Evolutionary conservation across 2,888 invertebrate genomes (phyloP), one percentile per base, ranked within the genome.

Genomic region (Netelia melanura): DNA sequence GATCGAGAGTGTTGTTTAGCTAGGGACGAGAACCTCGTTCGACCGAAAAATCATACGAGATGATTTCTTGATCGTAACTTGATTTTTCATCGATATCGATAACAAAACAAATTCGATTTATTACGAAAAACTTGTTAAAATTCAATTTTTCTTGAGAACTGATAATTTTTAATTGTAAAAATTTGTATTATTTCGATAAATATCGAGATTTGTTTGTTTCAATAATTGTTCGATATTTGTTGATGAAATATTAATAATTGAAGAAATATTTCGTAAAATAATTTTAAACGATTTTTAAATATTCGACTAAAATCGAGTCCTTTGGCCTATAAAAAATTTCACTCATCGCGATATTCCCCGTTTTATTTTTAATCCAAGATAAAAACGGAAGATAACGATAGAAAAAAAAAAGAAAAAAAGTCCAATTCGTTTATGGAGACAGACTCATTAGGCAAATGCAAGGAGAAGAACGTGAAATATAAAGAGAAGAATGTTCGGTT

Each of bases 381-480:
- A 25, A 25, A n/a, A 62, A 21, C 6, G 5, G 23, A 30, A 21
- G 2, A 61, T 6, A 14, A 9, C 30, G 30, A 30, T 30, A 61
- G 2, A 3, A 14, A 9, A 23, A 23, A 71, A 43, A 43, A 58
- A 61, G n/a, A 23, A 54, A 21, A 11, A 8, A 38, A 30, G 11
- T 3, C 11, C 75, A 70, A 79, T 83, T 64, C 14, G n/a, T 30
- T 79, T 75, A 75, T 17, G 9, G 30, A 64, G 68, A 83, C 54
- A 52, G 61, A 75, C 83, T 79, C 75, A 83, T 83, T 83, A 83
- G 70, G 70, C 52, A 75, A 79, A 83, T 72, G 65, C n/a, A 25
- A 54, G 25, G n/a, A 48, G 70, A 56, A 38, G 48, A 70, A 56
- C 0, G 43, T 23, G 56, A 48, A 68, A 70, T 56, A 70, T 48